phyloP scores from a whole-genome alignment of 2,113 vertebrate genomes.

The Oreochromis niloticus region DNA sequence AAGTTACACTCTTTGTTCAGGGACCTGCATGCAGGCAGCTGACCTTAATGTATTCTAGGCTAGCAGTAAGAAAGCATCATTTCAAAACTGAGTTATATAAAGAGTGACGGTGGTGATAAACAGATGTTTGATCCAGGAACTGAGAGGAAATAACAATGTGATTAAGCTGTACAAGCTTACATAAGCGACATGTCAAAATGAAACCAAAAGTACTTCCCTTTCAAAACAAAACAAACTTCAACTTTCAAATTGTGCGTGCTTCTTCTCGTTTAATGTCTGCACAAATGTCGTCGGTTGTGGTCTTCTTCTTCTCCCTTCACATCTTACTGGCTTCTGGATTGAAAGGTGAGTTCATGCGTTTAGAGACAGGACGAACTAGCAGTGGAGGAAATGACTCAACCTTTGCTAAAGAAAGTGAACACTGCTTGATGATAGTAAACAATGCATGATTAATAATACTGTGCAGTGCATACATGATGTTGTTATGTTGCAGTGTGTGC shows the following conservation, averaged over 20 bases:
- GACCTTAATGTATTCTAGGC: background rate
- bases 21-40: rapidly evolving
- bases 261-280: background rate
- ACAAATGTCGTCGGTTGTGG: rapidly evolving
- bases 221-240: rapidly evolving
- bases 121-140: background rate
- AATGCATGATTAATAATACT: background rate
- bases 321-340: background rate
- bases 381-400: background rate
- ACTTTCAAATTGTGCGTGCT: background rate
- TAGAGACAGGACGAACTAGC: background rate
- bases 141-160: background rate
- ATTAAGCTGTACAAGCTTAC: background rate
- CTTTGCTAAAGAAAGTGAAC: rapidly evolving
- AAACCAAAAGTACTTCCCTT: background rate
- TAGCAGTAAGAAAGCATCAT: rapidly evolving
- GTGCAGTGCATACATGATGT: rapidly evolving
- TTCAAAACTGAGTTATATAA: background rate
- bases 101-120: background rate
- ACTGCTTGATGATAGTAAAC: rapidly evolving
- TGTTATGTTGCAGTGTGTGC: background rate
- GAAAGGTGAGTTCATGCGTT: background rate
- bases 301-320: background rate
- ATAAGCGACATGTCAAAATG: background rate
- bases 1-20: background rate